A percentile compares a stretch with the other conserved stretches of the same genome.
Conservation (phyloP, 2,888 invertebrate species). For the Amphipoea lucens region DNA sequence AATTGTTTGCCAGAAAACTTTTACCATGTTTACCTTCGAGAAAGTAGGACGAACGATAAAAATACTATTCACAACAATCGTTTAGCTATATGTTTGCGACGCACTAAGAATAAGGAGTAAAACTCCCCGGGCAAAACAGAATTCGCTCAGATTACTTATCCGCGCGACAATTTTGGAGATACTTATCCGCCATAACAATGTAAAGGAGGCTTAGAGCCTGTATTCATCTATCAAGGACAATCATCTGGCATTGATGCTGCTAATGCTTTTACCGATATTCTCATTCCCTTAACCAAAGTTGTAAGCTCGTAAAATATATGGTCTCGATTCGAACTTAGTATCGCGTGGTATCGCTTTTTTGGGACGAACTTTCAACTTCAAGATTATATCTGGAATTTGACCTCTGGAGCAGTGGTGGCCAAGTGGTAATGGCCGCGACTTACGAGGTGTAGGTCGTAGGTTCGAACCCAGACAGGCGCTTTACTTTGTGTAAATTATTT, state of each 20-base stretch:
- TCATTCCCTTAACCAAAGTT: not conserved
- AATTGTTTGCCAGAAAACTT: constrained; percentile 36
- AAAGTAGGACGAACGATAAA: constrained; percentile 21
- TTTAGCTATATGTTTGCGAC: not conserved
- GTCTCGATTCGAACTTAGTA: not conserved
- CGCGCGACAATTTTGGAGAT: constrained; percentile 7
- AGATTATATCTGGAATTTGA: not conserved
- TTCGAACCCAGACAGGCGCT: too few relatives aligned
- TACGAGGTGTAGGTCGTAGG: too few relatives aligned
- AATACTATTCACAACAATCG: constrained; percentile 2
- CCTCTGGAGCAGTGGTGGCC: not conserved
- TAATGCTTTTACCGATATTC: constrained; percentile 38
- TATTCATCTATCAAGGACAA: constrained; percentile 26
- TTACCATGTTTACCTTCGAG: constrained; percentile 24
- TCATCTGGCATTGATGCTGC: constrained; percentile 23
- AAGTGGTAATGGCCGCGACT: too few relatives aligned
- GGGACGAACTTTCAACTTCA: not conserved
- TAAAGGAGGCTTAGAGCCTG: constrained; percentile 13
- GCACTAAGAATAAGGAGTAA: not conserved
- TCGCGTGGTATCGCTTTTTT: not conserved
- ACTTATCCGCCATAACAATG: constrained; percentile 8
- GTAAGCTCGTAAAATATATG: not conserved
- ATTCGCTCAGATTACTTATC: not conserved
- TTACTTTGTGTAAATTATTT: too few relatives aligned
- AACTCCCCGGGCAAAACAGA: constrained; percentile 1